Evolutionary conservation across 2,113 vertebrate genomes (phyloP).

Genomic region (Cottus gobio): DNA sequence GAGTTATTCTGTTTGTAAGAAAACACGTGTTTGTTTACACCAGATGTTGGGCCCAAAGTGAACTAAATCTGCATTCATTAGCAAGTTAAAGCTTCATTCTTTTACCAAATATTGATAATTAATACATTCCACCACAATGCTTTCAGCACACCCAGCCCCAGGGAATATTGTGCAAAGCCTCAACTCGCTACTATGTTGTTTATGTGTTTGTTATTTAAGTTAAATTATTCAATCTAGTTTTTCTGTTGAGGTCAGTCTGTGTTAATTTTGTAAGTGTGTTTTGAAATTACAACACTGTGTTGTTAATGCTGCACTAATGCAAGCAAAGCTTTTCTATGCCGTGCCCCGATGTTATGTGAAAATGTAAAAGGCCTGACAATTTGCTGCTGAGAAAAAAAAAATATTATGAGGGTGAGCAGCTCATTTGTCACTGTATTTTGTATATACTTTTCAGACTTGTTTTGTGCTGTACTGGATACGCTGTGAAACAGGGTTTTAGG

Average conservation of each 20-base stretch:
- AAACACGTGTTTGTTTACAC: constrained; percentile 70
- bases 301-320: constrained; percentile 78
- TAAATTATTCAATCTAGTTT: constrained; percentile 83
- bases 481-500: constrained; percentile 93
- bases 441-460: constrained; percentile 89
- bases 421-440: constrained; percentile 80
- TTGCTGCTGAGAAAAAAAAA: constrained; percentile 74
- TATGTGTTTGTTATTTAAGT: constrained; percentile 85
- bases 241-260: constrained; percentile 75
- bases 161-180: constrained; percentile 59
- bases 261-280: constrained; percentile 80
- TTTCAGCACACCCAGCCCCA: constrained; percentile 34
- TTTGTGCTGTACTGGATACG: constrained; percentile 92
- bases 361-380: constrained; percentile 68
- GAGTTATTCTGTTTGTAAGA: constrained; percentile 68
- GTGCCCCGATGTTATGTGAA: constrained; percentile 78
- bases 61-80: constrained; percentile 37
- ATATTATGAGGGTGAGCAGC: constrained; percentile 69
- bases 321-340: constrained; percentile 74
- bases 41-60: constrained; percentile 42
- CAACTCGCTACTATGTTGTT: constrained; percentile 70
- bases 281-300: constrained; percentile 75
- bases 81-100: constrained; percentile 46
- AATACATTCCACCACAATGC: constrained; percentile 24
- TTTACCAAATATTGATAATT: constrained; percentile 52